phyloP scores from a whole-genome alignment of 35 echinoderm and acorn worm genomes.

The Diadema setosum region DNA sequence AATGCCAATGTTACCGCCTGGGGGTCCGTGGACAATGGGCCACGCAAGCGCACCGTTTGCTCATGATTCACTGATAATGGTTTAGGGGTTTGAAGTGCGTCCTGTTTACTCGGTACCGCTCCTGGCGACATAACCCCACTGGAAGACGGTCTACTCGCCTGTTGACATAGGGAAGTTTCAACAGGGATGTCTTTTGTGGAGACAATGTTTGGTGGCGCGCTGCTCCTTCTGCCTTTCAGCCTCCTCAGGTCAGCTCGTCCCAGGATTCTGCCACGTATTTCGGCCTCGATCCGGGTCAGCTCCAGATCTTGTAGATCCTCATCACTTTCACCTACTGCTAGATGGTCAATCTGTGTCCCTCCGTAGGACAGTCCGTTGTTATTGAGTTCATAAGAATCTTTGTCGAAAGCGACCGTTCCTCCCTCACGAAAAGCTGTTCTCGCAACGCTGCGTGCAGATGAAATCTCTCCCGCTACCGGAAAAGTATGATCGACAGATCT shows the following conservation, averaged over 20 bases:
- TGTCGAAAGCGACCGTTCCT: background rate
- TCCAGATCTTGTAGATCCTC: background rate
- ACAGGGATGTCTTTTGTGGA: background rate
- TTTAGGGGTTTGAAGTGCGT: no score
- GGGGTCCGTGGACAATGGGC: background rate
- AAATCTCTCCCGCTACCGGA: background rate
- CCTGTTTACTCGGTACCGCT: no score
- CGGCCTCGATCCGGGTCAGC: background rate
- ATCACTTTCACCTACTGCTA: background rate
- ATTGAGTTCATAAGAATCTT: background rate
- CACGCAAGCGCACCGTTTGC: background rate
- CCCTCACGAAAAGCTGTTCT: background rate
- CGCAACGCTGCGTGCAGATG: background rate
- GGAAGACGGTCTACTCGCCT: background rate
- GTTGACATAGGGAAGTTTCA: background rate
- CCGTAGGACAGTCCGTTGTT: background rate
- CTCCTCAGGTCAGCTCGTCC: conserved; percentile 1
- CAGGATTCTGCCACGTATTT: background rate
- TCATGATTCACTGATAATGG: no score
- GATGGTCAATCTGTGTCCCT: background rate
- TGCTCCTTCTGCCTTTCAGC: background rate
- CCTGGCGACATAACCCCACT: no score
- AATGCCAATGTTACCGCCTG: background rate
- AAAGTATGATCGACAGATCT: background rate
- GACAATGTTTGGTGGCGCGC: background rate